These are phyloP conservation scores for Coremacera marginata DNA, from an alignment of 2,888 invertebrate species.

Conservation along the genomic window DNA sequence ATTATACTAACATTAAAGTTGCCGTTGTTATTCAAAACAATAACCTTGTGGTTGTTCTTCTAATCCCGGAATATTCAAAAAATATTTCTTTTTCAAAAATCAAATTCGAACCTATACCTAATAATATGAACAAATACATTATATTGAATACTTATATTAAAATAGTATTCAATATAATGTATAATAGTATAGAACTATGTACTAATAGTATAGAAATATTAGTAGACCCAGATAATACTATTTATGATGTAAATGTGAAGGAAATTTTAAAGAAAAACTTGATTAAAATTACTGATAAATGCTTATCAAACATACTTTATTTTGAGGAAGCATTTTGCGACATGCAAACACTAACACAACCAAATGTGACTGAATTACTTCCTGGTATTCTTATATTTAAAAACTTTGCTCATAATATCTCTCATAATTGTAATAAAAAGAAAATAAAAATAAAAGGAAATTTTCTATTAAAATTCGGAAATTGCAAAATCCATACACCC, in stretches of 20 bases:
- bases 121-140: slow-evolving; percentile 38
- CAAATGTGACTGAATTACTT: slow-evolving; percentile 35
- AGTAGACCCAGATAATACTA: slow-evolving; percentile 34
- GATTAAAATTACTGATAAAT: slow-evolving; percentile 26
- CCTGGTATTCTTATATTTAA: slow-evolving; percentile 41
- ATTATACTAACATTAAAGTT: slow-evolving; percentile 41
- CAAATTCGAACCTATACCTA: slow-evolving; percentile 40
- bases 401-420: slow-evolving; percentile 32
- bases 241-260: slow-evolving; percentile 31
- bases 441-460: slow-evolving; percentile 37
- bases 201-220: too few relatives aligned
- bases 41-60: slow-evolving; percentile 39
- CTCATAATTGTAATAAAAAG: slow-evolving; percentile 37
- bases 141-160: slow-evolving; percentile 21
- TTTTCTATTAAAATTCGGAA: slow-evolving; percentile 43
- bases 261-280: slow-evolving; percentile 38
- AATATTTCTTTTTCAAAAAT: slow-evolving; percentile 36
- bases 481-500: slow-evolving; percentile 34
- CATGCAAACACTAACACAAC: slow-evolving; percentile 27
- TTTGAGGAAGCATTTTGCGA: slow-evolving; percentile 37
- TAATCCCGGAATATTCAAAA: slow-evolving; percentile 36
- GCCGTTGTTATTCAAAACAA: slow-evolving; percentile 36
- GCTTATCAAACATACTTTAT: slow-evolving; percentile 36
- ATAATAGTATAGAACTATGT: too few relatives aligned
- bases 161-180: too few relatives aligned